These are phyloP conservation scores for Circaetus cinerascens DNA, from an alignment of 2,113 vertebrate species.

Conservation along the genomic window DNA sequence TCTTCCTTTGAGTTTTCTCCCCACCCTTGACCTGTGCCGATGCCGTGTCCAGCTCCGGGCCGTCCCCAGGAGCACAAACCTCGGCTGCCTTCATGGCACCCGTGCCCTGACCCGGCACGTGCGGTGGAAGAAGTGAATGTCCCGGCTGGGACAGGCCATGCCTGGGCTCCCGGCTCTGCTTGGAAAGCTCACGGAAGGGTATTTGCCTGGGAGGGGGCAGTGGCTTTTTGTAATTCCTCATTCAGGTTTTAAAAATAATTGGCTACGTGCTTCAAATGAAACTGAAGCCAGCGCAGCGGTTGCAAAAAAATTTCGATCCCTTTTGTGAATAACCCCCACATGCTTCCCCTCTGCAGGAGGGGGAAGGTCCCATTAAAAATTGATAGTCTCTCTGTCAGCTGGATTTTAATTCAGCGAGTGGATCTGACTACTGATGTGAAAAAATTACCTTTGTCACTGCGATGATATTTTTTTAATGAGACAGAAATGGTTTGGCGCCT, in stretches of 20 bases:
- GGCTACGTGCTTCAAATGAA: neutral
- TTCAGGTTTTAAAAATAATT: neutral
- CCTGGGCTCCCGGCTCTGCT: fast-evolving
- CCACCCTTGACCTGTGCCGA: neutral
- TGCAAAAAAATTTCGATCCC: neutral
- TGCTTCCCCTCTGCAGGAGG: neutral
- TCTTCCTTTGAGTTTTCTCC: neutral
- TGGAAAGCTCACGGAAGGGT: neutral
- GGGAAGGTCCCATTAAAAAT: neutral
- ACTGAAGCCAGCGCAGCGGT: fast-evolving
- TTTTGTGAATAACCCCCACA: neutral
- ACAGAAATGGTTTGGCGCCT: neutral
- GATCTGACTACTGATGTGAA: neutral
- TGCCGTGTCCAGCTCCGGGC: neutral
- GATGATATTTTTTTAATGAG: constrained; percentile 28
- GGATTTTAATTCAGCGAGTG: neutral
- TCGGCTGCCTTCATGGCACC: fast-evolving
- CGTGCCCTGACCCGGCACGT: fast-evolving
- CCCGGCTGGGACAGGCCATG: neutral
- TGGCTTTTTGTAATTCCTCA: neutral
- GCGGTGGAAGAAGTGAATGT: fast-evolving
- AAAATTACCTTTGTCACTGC: neutral
- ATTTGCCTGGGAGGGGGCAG: neutral
- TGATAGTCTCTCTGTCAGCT: neutral
- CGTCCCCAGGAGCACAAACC: neutral